phyloP scores from a whole-genome alignment of 2,113 vertebrate species.

The Callipepla squamata region DNA sequence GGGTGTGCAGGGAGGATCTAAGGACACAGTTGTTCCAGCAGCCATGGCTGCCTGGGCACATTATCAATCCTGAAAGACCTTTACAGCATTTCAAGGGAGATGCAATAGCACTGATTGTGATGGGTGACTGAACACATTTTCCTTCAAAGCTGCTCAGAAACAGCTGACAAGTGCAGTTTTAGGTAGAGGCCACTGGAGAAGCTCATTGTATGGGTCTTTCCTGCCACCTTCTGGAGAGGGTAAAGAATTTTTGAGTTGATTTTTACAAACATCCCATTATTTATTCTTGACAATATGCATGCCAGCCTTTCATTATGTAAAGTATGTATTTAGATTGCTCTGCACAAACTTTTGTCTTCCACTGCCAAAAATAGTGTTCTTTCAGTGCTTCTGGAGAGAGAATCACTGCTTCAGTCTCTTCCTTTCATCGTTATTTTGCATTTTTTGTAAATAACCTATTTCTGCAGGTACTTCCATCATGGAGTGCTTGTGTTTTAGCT shows the following conservation, averaged over 20 bases:
- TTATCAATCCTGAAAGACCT: conserved; percentile 15
- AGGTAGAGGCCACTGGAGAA: neutral
- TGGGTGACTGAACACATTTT: conserved; percentile 34
- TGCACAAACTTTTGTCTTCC: neutral
- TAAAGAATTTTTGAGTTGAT: neutral
- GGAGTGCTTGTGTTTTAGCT: neutral
- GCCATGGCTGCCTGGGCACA: neutral
- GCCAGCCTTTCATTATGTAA: neutral
- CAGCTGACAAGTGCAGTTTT: neutral
- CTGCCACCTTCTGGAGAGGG: conserved; percentile 82
- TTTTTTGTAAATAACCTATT: neutral
- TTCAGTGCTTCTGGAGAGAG: neutral
- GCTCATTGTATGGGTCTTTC: neutral
- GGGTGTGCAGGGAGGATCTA: neutral
- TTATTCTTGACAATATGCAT: neutral
- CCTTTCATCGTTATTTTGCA: neutral
- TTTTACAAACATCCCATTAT: neutral
- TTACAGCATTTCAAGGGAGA: neutral
- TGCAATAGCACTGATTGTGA: neutral
- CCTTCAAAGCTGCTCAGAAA: neutral
- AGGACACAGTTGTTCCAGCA: neutral
- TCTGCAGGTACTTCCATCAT: neutral
- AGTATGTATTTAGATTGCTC: neutral
- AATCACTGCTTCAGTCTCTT: neutral
- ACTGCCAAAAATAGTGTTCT: neutral